Percentiles rank a stretch among this genome's conserved stretches.
These are phyloP conservation scores for Leptobrachium ailaonicum DNA, from an alignment of 2,113 vertebrate genomes.

Conservation along the genomic window DNA sequence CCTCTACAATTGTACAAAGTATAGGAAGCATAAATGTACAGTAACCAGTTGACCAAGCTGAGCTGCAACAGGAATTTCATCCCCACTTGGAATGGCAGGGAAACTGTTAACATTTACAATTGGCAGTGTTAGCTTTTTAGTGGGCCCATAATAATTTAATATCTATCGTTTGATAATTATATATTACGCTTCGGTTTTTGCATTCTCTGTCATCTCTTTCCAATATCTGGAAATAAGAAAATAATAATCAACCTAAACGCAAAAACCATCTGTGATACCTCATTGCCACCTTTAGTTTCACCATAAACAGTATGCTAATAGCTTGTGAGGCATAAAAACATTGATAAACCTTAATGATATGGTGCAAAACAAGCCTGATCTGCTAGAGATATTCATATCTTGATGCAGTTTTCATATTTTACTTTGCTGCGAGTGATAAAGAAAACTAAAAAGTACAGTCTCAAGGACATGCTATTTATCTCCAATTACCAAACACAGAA, in stretches of 20 bases:
- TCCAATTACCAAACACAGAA: conserved; percentile 29
- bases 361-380: neutral
- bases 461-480: conserved; percentile 20
- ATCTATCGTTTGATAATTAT: too few relatives aligned
- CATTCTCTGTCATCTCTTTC: too few relatives aligned
- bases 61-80: too few relatives aligned
- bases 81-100: too few relatives aligned
- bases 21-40: too few relatives aligned
- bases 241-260: neutral
- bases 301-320: neutral
- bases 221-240: too few relatives aligned
- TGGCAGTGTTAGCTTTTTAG: too few relatives aligned
- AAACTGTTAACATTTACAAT: too few relatives aligned
- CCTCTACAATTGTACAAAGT: too few relatives aligned
- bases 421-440: neutral
- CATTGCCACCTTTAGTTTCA: neutral
- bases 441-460: neutral
- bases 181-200: too few relatives aligned
- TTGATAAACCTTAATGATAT: neutral
- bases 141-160: too few relatives aligned
- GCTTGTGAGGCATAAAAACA: neutral
- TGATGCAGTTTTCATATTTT: neutral
- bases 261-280: neutral
- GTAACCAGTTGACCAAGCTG: too few relatives aligned
- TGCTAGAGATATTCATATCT: neutral